These are phyloP conservation scores for Aplidium turbinatum DNA, from an alignment of 23 tunicate species.

Conservation along the genomic window DNA sequence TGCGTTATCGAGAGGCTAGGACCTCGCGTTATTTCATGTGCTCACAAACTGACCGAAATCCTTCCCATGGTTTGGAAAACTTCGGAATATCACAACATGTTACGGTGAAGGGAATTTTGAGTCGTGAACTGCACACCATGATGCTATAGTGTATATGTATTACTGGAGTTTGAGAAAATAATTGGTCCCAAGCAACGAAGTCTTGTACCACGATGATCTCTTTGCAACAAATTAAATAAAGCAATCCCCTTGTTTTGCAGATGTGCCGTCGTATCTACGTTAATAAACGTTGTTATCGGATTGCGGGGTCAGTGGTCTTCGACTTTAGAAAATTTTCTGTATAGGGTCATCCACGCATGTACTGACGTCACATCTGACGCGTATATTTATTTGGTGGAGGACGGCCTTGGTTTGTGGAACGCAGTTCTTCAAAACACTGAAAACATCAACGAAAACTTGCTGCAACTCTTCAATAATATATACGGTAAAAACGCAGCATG, in stretches of 20 bases:
- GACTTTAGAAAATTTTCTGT: slow-evolving; percentile 20
- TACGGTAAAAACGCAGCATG: slow-evolving; percentile 51
- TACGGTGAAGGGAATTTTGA: slow-evolving; percentile 53
- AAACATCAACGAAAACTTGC: slow-evolving; percentile 27
- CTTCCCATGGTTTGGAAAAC: slow-evolving; percentile 60
- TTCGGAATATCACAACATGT: slow-evolving; percentile 78
- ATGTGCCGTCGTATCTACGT: slow-evolving; percentile 54
- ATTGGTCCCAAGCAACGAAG: too few relatives aligned
- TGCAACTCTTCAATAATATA: slow-evolving; percentile 62
- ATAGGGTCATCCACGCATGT: slow-evolving; percentile 43
- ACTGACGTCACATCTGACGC: slow-evolving; percentile 48
- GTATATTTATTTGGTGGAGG: slow-evolving; percentile 67
- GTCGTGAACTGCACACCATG: too few relatives aligned
- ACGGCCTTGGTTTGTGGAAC: slow-evolving; percentile 77
- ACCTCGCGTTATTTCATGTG: slow-evolving; percentile 26
- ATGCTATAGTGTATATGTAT: too few relatives aligned
- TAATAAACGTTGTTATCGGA: slow-evolving; percentile 43
- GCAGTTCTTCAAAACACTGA: slow-evolving; percentile 57
- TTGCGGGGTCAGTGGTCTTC: slow-evolving; percentile 13
- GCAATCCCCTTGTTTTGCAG: slow-evolving; percentile 17
- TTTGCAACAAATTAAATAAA: too few relatives aligned
- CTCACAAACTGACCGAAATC: slow-evolving; percentile 41
- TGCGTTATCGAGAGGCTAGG: slow-evolving; percentile 75
- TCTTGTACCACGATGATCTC: too few relatives aligned
- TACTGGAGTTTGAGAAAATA: too few relatives aligned